Base-by-base conservation (phyloP, 1,140 invertebrate species). In the Rhynchophorus ferrugineus region DNA sequence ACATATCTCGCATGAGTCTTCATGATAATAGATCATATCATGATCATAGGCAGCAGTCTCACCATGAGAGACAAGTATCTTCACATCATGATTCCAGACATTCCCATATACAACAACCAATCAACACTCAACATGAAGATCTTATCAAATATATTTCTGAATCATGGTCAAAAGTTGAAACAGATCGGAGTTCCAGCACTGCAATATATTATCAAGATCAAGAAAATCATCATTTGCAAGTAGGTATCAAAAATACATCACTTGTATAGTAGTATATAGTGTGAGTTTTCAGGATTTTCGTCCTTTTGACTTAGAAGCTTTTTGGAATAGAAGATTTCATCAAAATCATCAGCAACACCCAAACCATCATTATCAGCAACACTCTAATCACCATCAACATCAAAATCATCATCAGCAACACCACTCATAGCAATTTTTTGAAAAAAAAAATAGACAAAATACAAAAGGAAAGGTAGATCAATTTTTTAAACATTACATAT, bases 271-370 rank as follows among this genome's bases (percentile, higher is more conserved):
- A 77, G 76, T 77, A 76, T 39, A 33, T 11, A 9, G 14, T 19
- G 5, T 45, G 5, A 29, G 11, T 52, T 52, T 45, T 16, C 33
- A 54, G 51, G 78, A 79, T 68, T 81, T 81, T 63, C 70, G 77
- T 60, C 77, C 77, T 11, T 81, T 81, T 61, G 75, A 81, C 68
- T 64, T 81, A 44, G 78, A 80, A 61, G 71, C 74, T 17, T 79
- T 73, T 66, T 80, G 78, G 77, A 77, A 77, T 45, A 71, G 78
- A 52, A 70, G 76, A 53, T 64, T 78, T 49, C 75, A 76, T 46
- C 74, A 78, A 54, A 78, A 59, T 35, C 44, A 47, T 42, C 49
- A 50, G 24, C 24, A 29, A 29, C 24, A 29, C 11, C 24, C 24
- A 11, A 29, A 29, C 11, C 24, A 29, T 29, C 24, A 29, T 29